phyloP scores from a whole-genome alignment of 2,888 invertebrate genomes.

The Tineola bisselliella region DNA sequence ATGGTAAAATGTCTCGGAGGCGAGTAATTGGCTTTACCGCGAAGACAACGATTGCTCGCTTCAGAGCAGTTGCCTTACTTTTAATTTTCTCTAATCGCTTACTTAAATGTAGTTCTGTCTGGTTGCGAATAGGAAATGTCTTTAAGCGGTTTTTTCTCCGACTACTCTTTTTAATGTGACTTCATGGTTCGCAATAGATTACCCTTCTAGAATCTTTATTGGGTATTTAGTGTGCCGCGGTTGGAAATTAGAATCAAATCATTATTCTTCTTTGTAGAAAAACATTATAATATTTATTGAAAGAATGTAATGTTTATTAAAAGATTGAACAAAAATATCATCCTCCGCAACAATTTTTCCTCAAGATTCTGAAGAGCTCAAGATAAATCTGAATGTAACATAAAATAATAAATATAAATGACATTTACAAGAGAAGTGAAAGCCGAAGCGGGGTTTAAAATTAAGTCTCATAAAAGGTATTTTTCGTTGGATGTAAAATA shows the following conservation, averaged over 20 bases:
- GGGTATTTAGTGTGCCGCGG: no score
- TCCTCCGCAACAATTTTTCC: no score
- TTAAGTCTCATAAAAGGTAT: neutral
- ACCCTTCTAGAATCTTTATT: no score
- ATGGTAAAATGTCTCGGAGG: neutral
- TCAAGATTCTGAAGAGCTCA: no score
- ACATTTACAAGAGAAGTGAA: neutral
- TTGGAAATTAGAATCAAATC: no score
- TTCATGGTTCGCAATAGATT: no score
- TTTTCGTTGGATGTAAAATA: slow-evolving; percentile 6
- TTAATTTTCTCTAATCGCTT: slow-evolving; percentile 7
- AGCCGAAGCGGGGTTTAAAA: slow-evolving; percentile 8
- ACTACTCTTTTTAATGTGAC: neutral
- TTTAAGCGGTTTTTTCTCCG: neutral
- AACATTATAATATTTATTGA: no score
- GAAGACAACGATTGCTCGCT: slow-evolving; percentile 9
- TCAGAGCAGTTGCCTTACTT: neutral
- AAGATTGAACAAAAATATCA: no score
- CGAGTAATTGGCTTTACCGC: neutral
- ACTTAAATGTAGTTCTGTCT: slow-evolving; percentile 1
- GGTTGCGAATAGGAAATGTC: neutral
- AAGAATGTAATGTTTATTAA: no score
- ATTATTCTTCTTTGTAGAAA: no score
- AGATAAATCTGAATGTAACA: no score
- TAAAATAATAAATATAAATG: no score